Evolutionary conservation across 2,113 vertebrate genomes (phyloP).

Genomic region (Vombatus ursinus): DNA sequence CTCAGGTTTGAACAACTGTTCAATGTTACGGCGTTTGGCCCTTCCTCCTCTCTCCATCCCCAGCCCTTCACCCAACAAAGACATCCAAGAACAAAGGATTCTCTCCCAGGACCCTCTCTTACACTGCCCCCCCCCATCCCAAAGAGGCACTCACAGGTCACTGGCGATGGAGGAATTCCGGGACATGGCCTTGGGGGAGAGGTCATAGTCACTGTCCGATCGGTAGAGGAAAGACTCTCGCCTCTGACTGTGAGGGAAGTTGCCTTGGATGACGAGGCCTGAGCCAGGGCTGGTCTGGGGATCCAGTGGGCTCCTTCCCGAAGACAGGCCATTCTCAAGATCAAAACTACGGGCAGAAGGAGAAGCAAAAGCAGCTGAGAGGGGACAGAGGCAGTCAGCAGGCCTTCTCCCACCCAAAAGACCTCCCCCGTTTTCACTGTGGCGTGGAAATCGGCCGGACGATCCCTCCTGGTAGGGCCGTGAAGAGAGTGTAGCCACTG

Average conservation of each 20-base stretch:
- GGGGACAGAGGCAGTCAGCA: neutral
- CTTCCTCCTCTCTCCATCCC: neutral
- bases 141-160: slow-evolving; percentile 89
- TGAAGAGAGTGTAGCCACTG: too few species aligned
- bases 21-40: neutral
- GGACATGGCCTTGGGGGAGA: slow-evolving; percentile 92
- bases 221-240: slow-evolving; percentile 96
- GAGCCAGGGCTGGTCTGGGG: slow-evolving; percentile 88
- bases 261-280: slow-evolving; percentile 87
- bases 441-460: too few species aligned
- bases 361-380: neutral
- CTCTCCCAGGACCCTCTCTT: neutral
- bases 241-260: slow-evolving; percentile 90
- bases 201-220: slow-evolving; percentile 94
- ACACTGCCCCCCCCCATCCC: neutral
- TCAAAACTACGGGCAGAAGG: slow-evolving; percentile 88
- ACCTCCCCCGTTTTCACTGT: neutral
- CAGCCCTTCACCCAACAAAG: neutral
- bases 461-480: too few species aligned
- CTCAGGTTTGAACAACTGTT: neutral
- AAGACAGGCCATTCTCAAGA: slow-evolving; percentile 91
- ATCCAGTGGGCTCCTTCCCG: slow-evolving; percentile 86
- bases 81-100: neutral
- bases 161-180: slow-evolving; percentile 92
- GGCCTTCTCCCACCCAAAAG: neutral